Evolutionary conservation across 2,888 invertebrate genomes (phyloP).

Genomic region (Melanophora roralis): DNA sequence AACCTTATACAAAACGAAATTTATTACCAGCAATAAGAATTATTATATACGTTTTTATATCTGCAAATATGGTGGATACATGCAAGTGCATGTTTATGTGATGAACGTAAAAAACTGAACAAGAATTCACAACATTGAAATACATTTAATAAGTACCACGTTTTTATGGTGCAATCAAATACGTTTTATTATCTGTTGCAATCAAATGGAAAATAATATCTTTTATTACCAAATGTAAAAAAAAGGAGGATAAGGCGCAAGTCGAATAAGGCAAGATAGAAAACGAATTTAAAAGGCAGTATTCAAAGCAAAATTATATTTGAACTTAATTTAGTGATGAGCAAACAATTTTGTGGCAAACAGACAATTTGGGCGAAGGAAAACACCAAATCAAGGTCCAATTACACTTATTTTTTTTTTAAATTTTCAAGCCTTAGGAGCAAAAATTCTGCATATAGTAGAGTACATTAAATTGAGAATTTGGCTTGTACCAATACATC

Average conservation of each 20-base stretch:
- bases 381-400: no score
- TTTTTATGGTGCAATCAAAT: conserved; percentile 61
- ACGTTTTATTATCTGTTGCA: conserved; percentile 62
- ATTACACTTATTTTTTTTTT: no score
- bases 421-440: no score
- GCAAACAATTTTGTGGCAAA: no score
- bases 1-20: conserved; percentile 14
- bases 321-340: no score
- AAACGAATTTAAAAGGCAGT: neutral
- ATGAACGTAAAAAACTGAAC: neutral
- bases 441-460: no score
- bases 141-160: conserved; percentile 61
- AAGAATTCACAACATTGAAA: conserved; percentile 47
- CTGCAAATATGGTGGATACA: neutral
- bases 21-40: conserved; percentile 23
- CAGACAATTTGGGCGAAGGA: no score
- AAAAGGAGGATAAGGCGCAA: neutral
- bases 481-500: neutral
- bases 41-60: conserved; percentile 29
- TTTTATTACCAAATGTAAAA: conserved; percentile 50
- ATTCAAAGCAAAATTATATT: neutral
- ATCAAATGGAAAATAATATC: conserved; percentile 61
- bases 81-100: conserved; percentile 15
- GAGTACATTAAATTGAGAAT: neutral
- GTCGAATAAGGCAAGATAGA: neutral